phyloP scores from a whole-genome alignment of 2,113 vertebrate species.

The Prochilodus magdalenae region DNA sequence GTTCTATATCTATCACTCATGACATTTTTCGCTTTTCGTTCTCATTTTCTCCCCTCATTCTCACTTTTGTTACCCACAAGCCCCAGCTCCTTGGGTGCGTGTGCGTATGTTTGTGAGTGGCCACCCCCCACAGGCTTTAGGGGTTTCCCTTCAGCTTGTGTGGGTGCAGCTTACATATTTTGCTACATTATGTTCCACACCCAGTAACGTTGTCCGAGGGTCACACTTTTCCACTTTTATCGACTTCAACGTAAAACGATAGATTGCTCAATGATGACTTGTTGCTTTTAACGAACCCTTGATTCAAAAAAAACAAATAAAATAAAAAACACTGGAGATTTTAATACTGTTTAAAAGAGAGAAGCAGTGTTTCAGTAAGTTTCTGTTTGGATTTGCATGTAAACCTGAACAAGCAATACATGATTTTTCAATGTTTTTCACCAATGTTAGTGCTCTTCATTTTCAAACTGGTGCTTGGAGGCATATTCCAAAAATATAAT shows the following conservation, averaged over 20 bases:
- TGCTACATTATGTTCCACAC: conserved; percentile 47
- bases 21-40: conserved; percentile 75
- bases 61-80: conserved; percentile 73
- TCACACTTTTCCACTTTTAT: conserved; percentile 58
- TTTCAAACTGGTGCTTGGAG: no score
- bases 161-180: conserved; percentile 57
- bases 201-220: conserved; percentile 51
- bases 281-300: neutral
- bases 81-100: conserved; percentile 62
- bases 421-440: no score
- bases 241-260: conserved; percentile 17
- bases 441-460: no score
- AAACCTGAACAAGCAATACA: no score
- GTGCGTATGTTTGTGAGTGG: conserved; percentile 30
- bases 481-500: no score
- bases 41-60: conserved; percentile 71
- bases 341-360: no score
- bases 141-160: conserved; percentile 68
- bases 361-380: no score
- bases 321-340: no score
- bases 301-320: no score
- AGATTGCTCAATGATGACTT: conserved; percentile 46
- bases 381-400: no score
- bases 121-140: conserved; percentile 54
- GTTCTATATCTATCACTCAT: conserved; percentile 67